Evolutionary conservation across 2,113 vertebrate species (phyloP).

Genomic region (Peromyscus polionotus): DNA sequence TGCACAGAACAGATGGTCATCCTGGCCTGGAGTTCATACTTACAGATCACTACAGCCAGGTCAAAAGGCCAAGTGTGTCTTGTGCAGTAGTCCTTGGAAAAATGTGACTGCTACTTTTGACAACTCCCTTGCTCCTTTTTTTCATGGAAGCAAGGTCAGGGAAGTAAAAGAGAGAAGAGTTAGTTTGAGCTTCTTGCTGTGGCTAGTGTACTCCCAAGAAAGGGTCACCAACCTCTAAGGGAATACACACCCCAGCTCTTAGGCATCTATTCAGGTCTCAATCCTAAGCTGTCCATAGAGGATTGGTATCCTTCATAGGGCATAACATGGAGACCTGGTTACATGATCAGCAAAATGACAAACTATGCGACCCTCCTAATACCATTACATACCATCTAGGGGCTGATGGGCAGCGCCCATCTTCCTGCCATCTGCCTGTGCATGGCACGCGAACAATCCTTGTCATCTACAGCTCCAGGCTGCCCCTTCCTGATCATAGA

Average conservation of each 20-base stretch:
- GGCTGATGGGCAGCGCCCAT: rapidly evolving
- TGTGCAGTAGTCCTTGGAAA: neutral
- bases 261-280: neutral
- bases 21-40: neutral
- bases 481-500: neutral
- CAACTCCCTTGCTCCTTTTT: neutral
- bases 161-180: too few relatives aligned
- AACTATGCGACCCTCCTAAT: neutral
- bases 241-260: neutral
- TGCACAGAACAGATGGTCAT: neutral
- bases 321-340: rapidly evolving
- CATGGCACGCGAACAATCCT: rapidly evolving
- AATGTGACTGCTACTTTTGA: neutral
- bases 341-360: neutral
- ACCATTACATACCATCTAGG: too few relatives aligned
- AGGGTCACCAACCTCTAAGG: neutral
- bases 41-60: neutral
- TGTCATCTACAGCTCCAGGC: neutral
- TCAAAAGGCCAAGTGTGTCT: neutral
- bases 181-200: neutral
- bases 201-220: neutral
- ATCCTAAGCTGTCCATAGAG: neutral
- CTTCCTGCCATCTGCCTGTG: neutral
- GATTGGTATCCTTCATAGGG: neutral
- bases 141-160: neutral